Percentiles rank a stretch among this genome's conserved stretches.
Evolutionary conservation across 2,113 vertebrate genomes (phyloP).

Genomic region (Ailuropoda melanoleuca): DNA sequence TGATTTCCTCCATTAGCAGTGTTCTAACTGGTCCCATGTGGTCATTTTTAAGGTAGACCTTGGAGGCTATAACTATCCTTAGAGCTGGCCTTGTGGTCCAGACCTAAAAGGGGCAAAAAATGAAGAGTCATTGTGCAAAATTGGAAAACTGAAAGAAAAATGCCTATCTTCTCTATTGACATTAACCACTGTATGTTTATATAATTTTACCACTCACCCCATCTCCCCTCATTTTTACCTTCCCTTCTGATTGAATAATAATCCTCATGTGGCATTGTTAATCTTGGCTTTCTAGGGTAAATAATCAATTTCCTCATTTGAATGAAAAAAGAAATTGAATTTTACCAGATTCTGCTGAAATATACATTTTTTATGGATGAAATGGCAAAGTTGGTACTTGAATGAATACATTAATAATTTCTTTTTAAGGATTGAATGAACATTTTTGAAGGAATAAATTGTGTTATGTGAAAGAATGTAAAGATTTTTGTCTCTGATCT

Average conservation of each 20-base stretch:
- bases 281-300: not conserved
- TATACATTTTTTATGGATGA: not conserved
- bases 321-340: not conserved
- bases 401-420: not conserved
- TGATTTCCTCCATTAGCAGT: not conserved
- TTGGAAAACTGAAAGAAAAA: not conserved
- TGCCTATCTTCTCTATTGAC: not conserved
- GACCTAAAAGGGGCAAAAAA: not conserved
- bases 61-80: not conserved
- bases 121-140: not conserved
- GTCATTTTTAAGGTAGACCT: not conserved
- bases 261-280: not conserved
- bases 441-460: not conserved
- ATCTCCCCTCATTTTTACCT: not conserved
- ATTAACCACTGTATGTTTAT: not conserved
- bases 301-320: not conserved
- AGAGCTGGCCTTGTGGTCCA: not conserved
- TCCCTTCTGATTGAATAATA: not conserved
- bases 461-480: not conserved
- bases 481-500: not conserved
- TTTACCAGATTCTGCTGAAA: not conserved
- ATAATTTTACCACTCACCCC: not conserved
- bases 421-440: not conserved
- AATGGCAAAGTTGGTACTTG: not conserved
- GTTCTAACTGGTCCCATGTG: not conserved